Evolutionary conservation across 1,140 invertebrate genomes (phyloP), one percentile per base, ranked within the genome.

Genomic region (Drosophila gunungcola): DNA sequence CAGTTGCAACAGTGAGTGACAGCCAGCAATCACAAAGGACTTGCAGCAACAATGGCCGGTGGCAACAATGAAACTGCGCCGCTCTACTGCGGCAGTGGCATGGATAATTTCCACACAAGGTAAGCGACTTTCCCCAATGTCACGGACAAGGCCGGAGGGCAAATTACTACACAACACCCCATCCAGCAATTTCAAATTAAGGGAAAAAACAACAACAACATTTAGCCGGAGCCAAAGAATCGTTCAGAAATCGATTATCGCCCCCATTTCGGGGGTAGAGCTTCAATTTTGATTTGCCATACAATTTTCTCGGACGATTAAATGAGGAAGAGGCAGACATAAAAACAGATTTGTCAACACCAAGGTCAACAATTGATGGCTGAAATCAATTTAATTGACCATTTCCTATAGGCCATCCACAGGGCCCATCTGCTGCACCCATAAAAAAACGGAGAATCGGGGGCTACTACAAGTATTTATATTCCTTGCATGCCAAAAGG

Each of bases 31-130:
- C 55, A 73, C 57, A 73, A 72, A 55, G 48, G 62, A 60, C 65
- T 57, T 38, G 45, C 41, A 36, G 34, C 43, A 73, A 80, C 80
- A 79, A 88, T 88, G 83, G 60, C 84, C 45, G 64, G 72, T 68
- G 73, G 84, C 73, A 89, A 72, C 65, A 89, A 89, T 78, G 84
- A 84, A 65, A 89, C 84, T 56, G 72, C 64, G 80, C 84, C 84
- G 80, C 80, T 80, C 34, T 89, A 89, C 48, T 89, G 84, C 73
- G 84, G 84, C 80, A 90, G 80, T 38, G 84, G 84, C 84, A 90
- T 89, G 84, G 84, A 89, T 74, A 89, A 89, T 89, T 89, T 89
- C 53, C 84, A 89, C 72, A 89, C 84, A 41, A 89, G 84, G 84
- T 89, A 80, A 84, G 75, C 46, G 36, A 70, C 63, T 79, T 64